Conservation (phyloP, 2,888 invertebrate species). For the Neoaliturus tenellus region DNA sequence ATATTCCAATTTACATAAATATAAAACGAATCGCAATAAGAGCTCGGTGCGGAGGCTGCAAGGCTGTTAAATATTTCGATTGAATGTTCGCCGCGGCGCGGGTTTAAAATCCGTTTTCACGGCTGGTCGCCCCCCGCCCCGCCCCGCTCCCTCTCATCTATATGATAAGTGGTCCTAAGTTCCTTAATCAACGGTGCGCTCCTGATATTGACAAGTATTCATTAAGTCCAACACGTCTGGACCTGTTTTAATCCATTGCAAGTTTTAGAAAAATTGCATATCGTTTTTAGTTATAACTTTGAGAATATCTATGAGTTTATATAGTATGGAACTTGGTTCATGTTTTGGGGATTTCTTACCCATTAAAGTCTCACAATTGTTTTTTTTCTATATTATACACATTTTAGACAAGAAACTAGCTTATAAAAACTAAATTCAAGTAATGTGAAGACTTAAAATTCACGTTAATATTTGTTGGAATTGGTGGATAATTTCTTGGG, state of each 20-base stretch:
- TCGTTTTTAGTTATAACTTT: background rate
- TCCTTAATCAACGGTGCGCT: conserved; percentile 47
- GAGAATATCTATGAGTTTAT: no score
- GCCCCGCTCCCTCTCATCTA: conserved; percentile 53
- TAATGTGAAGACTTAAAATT: no score
- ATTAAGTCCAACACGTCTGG: conserved; percentile 23
- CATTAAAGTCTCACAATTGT: no score
- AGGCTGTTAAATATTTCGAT: conserved; percentile 60
- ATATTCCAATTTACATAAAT: conserved; percentile 52
- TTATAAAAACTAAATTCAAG: no score
- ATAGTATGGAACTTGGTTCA: no score
- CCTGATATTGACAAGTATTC: conserved; percentile 50
- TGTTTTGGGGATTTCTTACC: no score
- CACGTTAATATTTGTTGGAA: no score
- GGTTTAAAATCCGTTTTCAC: conserved; percentile 61
- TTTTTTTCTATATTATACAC: no score
- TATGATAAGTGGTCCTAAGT: conserved; percentile 56
- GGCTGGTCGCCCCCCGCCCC: conserved; percentile 50
- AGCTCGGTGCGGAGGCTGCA: background rate
- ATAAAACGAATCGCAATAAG: conserved; percentile 37
- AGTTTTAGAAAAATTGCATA: background rate
- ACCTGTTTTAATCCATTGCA: background rate
- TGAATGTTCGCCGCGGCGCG: conserved; percentile 55
- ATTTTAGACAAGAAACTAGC: no score
- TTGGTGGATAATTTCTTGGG: no score